These are phyloP conservation scores for Cercopithecus neglectus DNA, from an alignment of 2,797 vertebrate genomes.

Conservation along the genomic window DNA sequence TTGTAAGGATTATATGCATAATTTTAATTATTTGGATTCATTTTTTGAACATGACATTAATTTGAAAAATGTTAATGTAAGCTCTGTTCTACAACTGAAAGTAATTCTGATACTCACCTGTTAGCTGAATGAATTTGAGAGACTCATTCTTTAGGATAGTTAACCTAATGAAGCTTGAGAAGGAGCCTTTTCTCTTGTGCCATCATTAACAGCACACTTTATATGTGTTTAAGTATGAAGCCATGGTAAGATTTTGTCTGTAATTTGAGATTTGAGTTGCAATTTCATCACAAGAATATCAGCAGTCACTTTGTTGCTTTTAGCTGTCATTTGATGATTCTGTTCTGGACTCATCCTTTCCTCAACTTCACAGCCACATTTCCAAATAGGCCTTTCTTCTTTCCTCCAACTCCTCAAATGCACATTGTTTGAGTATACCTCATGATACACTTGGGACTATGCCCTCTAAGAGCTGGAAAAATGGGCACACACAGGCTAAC, in stretches of 20 bases:
- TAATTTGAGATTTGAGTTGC: background rate
- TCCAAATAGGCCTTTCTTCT: slow-evolving; percentile 61
- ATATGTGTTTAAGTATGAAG: background rate
- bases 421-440: slow-evolving; percentile 46
- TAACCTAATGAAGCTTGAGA: background rate
- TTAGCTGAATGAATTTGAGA: background rate
- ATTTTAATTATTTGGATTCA: background rate
- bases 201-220: background rate
- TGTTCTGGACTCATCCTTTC: background rate
- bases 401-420: slow-evolving; percentile 47
- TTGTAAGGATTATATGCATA: background rate
- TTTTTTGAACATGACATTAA: background rate
- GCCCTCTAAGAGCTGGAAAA: slow-evolving; percentile 45
- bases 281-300: slow-evolving; percentile 34
- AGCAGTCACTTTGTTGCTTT: slow-evolving; percentile 19
- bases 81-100: background rate
- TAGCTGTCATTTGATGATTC: background rate
- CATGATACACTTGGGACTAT: slow-evolving; percentile 58
- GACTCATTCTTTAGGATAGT: background rate
- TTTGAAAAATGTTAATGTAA: background rate
- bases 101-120: background rate
- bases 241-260: background rate
- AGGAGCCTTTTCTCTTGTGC: background rate
- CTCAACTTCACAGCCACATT: slow-evolving; percentile 4
- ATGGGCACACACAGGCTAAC: slow-evolving; percentile 43